phyloP scores from a whole-genome alignment of 2,888 invertebrate genomes.

The Lasioglossum marginatum region DNA sequence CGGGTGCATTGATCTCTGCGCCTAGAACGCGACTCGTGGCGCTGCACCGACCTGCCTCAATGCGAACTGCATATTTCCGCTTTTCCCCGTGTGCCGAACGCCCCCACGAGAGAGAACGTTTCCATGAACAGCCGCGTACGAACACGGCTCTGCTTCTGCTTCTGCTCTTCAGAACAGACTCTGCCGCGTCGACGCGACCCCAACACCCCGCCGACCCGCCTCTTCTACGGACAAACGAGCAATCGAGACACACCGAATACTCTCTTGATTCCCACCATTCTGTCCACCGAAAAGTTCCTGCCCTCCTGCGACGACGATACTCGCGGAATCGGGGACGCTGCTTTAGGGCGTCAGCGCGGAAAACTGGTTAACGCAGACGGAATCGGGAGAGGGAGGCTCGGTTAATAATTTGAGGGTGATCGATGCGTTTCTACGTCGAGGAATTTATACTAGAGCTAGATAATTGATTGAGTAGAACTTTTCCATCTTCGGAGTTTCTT shows the following conservation, averaged over 20 bases:
- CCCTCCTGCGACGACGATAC: not conserved
- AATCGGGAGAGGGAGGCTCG: no score
- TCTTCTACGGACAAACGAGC: not conserved
- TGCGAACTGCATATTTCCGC: constrained; percentile 76
- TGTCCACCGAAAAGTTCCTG: not conserved
- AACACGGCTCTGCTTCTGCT: constrained; percentile 20
- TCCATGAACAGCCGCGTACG: constrained; percentile 50
- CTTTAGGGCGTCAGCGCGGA: not conserved
- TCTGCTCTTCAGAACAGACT: not conserved
- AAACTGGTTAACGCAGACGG: not conserved
- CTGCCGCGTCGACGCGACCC: constrained; percentile 31
- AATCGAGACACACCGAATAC: not conserved
- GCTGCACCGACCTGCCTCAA: constrained; percentile 82
- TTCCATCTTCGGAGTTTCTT: not conserved
- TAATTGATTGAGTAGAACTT: not conserved
- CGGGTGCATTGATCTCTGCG: constrained; percentile 78
- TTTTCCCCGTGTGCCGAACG: constrained; percentile 6
- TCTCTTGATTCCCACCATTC: not conserved
- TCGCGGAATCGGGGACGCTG: not conserved
- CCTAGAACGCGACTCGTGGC: constrained; percentile 73
- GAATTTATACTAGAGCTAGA: not conserved
- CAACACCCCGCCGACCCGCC: not conserved
- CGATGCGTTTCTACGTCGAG: not conserved
- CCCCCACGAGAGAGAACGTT: constrained; percentile 22
- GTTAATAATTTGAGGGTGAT: not conserved